A percentile compares a stretch with the other conserved stretches of the same genome.
Conservation (phyloP, 2,888 invertebrate species). For the Xiphydria camelus region DNA sequence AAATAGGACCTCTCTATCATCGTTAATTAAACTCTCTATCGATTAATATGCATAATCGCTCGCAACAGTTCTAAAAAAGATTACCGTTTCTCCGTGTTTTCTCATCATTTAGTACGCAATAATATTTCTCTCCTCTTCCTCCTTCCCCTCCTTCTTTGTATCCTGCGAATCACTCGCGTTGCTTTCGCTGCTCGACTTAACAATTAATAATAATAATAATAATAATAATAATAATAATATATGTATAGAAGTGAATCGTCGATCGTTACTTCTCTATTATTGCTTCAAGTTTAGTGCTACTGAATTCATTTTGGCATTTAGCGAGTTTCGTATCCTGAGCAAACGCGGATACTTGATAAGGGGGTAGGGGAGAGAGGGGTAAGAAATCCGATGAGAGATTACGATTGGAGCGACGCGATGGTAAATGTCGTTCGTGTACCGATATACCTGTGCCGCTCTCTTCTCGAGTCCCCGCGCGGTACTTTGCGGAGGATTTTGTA, state of each 20-base stretch:
- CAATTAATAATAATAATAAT: too few species aligned
- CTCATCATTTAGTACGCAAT: constrained; percentile 29
- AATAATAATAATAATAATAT: too few species aligned
- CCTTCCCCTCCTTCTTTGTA: not conserved
- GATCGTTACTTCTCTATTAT: constrained; percentile 43
- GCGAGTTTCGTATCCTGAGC: constrained; percentile 49
- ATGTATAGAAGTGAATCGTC: constrained; percentile 29
- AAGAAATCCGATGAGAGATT: too few species aligned
- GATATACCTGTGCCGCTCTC: too few species aligned
- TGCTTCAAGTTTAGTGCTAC: constrained; percentile 53
- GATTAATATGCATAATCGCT: constrained; percentile 51
- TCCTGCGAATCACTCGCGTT: too few species aligned
- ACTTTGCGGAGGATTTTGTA: too few species aligned
- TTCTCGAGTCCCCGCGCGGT: too few species aligned
- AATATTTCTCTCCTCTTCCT: constrained; percentile 25
- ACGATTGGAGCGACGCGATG: too few species aligned
- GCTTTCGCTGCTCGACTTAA: too few species aligned
- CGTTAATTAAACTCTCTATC: constrained; percentile 55
- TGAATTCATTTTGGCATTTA: constrained; percentile 53
- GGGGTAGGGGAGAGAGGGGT: too few species aligned
- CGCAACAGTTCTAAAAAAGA: constrained; percentile 48
- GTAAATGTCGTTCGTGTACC: too few species aligned
- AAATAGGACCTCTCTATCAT: constrained; percentile 52
- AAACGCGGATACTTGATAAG: constrained; percentile 36
- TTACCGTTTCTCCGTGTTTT: constrained; percentile 25